Base-by-base conservation (phyloP, 1,140 invertebrate genomes). In the Ips typographus region DNA sequence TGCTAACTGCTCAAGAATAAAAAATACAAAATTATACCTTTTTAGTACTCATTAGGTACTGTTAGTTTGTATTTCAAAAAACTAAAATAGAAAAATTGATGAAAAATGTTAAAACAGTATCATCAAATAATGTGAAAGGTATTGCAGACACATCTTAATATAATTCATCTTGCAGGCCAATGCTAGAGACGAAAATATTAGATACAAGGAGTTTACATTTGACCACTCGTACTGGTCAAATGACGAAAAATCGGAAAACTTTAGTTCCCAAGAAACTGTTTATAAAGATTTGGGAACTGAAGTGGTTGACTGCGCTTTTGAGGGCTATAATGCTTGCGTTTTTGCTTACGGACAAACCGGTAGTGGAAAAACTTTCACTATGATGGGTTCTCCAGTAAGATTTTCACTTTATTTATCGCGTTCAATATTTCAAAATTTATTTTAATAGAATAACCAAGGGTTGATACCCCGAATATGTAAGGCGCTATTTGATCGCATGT, bases 271-370 rank as follows among this genome's bases (percentile, higher is more conserved):
- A 80, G 91, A 94, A 78, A 86, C 91, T 85, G 91, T 94, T 62
- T 96, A 94, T 84, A 85, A 89, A 53, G 91, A 94, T 85, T 85
- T 96, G 61, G 94, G 94, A 61, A 88, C 88, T 77, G 94, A 95
- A 84, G 93, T 96, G 43, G 89, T 96, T 73, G 91, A 96, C 81
- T 94, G 94, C 85, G 95, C 95, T 58, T 98, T 97, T 83, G 88
- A 95, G 83, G 96, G 95, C 44, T 98, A 98, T 84, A 99, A 98
- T 86, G 95, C 94, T 64, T 98, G 95, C 82, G 95, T 98, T 71
- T 98, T 98, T 85, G 96, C 95, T 61, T 93, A 94, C 80, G 83
- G 83, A n/a, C 95, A 97, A 83, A 97, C 95, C 52, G 95, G 95
- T 77, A 96, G 94, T 77, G 96, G 96, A 39, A 98, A 99, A 84